Evolutionary conservation across 1,140 invertebrate genomes (phyloP).

Genomic region (Nixonia krombeini): DNA sequence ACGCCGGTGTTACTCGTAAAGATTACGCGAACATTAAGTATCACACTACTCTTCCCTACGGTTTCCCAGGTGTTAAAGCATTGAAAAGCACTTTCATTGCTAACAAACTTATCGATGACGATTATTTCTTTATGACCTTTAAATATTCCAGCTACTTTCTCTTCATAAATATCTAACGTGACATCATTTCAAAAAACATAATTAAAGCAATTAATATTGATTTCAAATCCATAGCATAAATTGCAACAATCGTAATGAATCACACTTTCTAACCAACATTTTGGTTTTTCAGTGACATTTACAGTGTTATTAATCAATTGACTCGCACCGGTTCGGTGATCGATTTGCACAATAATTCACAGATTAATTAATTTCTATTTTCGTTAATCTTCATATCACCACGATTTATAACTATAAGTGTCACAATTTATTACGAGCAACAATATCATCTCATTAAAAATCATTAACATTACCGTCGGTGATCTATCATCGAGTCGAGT

Average conservation of each 20-base stretch:
- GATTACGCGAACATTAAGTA: slow-evolving; percentile 42
- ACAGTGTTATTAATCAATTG: too few relatives aligned
- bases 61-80: slow-evolving; percentile 17
- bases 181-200: too few relatives aligned
- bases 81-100: too few relatives aligned
- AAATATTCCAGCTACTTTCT: neutral
- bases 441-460: slow-evolving; percentile 35
- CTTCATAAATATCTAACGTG: neutral
- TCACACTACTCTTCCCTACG: slow-evolving; percentile 4
- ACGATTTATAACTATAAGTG: slow-evolving; percentile 20
- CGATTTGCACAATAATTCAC: too few relatives aligned
- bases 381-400: slow-evolving; percentile 5
- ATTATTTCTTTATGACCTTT: neutral
- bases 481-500: slow-evolving; percentile 20
- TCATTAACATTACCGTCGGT: slow-evolving; percentile 15
- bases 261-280: too few relatives aligned
- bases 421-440: too few relatives aligned
- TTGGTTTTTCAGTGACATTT: too few relatives aligned
- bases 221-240: too few relatives aligned
- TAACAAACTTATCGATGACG: too few relatives aligned
- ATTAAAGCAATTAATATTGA: too few relatives aligned
- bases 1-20: slow-evolving; percentile 20
- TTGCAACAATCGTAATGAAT: too few relatives aligned
- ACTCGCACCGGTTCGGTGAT: neutral
- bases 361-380: too few relatives aligned